phyloP scores from a whole-genome alignment of 23 tunicate species.

The Oikopleura dioica region DNA sequence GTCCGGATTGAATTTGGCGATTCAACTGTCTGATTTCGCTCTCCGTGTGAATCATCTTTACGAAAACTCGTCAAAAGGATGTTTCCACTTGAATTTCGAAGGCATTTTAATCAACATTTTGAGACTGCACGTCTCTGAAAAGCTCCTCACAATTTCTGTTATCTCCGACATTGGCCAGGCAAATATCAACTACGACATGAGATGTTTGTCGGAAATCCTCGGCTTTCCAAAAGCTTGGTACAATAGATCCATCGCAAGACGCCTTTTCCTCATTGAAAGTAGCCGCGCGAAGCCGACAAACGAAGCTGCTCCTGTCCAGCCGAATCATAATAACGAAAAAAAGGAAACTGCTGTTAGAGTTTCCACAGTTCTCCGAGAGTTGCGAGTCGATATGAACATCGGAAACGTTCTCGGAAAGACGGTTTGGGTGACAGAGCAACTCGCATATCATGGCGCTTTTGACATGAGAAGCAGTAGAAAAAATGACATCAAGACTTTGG shows the following conservation, averaged over 20 bases:
- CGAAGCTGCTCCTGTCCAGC: too few species aligned
- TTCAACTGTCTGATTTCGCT: conserved; percentile 7
- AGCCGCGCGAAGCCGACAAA: too few species aligned
- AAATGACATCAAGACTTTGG: not conserved
- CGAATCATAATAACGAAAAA: too few species aligned
- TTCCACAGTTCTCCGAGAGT: conserved; percentile 24
- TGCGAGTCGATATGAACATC: conserved; percentile 75
- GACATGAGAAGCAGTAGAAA: not conserved
- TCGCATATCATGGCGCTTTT: not conserved
- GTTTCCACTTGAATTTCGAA: not conserved
- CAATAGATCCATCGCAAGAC: conserved; percentile 56
- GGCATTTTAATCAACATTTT: not conserved
- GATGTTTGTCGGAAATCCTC: conserved; percentile 49
- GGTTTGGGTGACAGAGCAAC: conserved; percentile 21
- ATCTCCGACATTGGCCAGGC: conserved; percentile 35
- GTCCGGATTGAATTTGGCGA: conserved; percentile 4
- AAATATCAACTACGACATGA: conserved; percentile 74
- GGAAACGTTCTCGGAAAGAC: conserved; percentile 90
- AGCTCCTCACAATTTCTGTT: not conserved
- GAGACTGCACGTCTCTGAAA: not conserved
- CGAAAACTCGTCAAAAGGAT: not conserved
- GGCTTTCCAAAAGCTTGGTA: conserved; percentile 88
- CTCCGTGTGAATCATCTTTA: not conserved
- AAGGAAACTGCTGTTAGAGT: conserved; percentile 40
- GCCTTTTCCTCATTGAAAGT: conserved; percentile 54